These are phyloP conservation scores for Hyla sarda DNA, from an alignment of 2,113 vertebrate genomes.

Conservation along the genomic window DNA sequence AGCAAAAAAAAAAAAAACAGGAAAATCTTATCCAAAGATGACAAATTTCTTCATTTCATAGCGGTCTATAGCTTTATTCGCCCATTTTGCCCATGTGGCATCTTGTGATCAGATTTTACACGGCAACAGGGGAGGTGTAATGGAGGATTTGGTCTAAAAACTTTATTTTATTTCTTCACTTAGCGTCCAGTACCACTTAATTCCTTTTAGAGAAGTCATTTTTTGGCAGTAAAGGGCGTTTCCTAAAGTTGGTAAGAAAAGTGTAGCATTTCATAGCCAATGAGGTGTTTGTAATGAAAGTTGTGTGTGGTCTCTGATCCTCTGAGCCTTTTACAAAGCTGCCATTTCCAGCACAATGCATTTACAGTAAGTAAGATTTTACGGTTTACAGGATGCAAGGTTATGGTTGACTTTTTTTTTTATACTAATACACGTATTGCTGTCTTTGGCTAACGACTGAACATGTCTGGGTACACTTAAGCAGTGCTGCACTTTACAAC, in stretches of 20 bases:
- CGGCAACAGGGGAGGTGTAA: background rate
- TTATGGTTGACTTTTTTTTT: constrained; percentile 47
- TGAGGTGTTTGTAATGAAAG: constrained; percentile 52
- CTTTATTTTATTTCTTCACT: constrained; percentile 36
- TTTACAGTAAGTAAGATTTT: constrained; percentile 56
- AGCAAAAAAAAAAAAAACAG: background rate
- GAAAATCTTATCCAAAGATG: background rate
- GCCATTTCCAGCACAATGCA: constrained; percentile 56
- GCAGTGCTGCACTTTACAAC: constrained; percentile 9
- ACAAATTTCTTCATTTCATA: background rate
- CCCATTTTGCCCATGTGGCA: background rate
- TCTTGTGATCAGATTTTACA: background rate
- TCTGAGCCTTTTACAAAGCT: constrained; percentile 46
- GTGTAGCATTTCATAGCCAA: constrained; percentile 50
- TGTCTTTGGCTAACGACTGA: constrained; percentile 52
- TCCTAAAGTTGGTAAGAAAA: constrained; percentile 41
- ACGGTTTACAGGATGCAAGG: constrained; percentile 47
- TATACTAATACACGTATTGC: constrained; percentile 42
- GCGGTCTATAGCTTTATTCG: background rate
- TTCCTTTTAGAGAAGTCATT: constrained; percentile 47
- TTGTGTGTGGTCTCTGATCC: constrained; percentile 55
- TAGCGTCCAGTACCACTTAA: constrained; percentile 43
- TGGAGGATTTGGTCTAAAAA: constrained; percentile 25
- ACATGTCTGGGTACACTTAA: constrained; percentile 43
- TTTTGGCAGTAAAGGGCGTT: constrained; percentile 54